phyloP scores from a whole-genome alignment of 2,888 invertebrate genomes.

The Sesia bembeciformis region DNA sequence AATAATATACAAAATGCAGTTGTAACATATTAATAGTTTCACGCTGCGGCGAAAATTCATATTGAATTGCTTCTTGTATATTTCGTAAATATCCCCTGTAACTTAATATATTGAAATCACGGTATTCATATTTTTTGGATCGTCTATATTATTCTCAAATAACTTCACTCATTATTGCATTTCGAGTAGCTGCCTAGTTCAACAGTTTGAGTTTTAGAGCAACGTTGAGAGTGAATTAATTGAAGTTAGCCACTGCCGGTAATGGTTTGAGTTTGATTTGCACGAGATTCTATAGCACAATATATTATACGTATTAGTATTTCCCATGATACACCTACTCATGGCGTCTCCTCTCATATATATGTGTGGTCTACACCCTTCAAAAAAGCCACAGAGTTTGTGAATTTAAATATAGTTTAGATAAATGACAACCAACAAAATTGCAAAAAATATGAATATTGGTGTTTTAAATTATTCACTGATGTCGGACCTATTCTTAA shows the following conservation, averaged over 20 bases:
- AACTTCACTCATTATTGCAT: slow-evolving; percentile 16
- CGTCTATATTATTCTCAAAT: background rate
- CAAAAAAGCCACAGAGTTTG: slow-evolving; percentile 14
- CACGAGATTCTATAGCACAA: slow-evolving; percentile 37
- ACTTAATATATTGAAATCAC: slow-evolving; percentile 18
- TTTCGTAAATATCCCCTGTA: background rate
- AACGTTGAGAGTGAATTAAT: slow-evolving; percentile 11
- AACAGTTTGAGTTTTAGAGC: slow-evolving; percentile 22
- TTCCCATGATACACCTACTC: slow-evolving; percentile 4
- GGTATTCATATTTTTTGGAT: slow-evolving; percentile 70
- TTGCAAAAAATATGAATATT: slow-evolving; percentile 71
- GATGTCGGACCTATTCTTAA: background rate
- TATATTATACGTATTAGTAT: slow-evolving; percentile 9
- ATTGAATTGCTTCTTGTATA: too few species aligned
- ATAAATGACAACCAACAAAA: slow-evolving; percentile 67
- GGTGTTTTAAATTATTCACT: slow-evolving; percentile 18
- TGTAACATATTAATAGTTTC: too few species aligned
- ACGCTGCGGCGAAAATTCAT: too few species aligned
- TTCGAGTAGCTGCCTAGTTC: slow-evolving; percentile 23
- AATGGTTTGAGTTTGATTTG: slow-evolving; percentile 41
- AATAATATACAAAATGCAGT: too few species aligned
- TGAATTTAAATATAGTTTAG: slow-evolving; percentile 18
- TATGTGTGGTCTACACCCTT: background rate
- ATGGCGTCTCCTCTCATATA: background rate
- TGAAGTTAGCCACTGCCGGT: slow-evolving; percentile 28